These are phyloP conservation scores for Gobio gobio DNA, from an alignment of 2,113 vertebrate genomes.

Conservation along the genomic window DNA sequence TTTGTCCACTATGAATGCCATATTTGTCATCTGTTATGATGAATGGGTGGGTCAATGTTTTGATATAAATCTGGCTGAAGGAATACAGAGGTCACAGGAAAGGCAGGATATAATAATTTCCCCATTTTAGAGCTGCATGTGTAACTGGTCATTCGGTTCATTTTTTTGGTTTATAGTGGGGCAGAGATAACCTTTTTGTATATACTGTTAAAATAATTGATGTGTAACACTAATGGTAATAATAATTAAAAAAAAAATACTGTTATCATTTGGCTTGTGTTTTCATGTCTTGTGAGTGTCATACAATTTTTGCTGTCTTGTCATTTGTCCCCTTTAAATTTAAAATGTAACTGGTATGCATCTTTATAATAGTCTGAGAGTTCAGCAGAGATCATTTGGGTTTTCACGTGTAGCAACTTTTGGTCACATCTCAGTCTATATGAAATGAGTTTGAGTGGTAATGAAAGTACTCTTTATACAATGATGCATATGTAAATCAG, in stretches of 20 bases:
- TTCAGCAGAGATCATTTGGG: background rate
- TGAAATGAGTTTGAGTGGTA: background rate
- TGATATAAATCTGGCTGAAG: slow-evolving; percentile 52
- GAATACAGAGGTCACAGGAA: slow-evolving; percentile 53
- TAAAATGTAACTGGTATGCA: background rate
- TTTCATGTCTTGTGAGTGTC: background rate
- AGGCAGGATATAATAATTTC: slow-evolving; percentile 53
- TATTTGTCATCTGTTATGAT: slow-evolving; percentile 55
- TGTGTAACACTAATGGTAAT: slow-evolving; percentile 47
- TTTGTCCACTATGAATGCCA: slow-evolving; percentile 45
- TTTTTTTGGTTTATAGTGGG: slow-evolving; percentile 35
- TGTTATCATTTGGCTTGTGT: slow-evolving; percentile 9
- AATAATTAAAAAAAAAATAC: background rate
- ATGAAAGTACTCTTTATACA: background rate
- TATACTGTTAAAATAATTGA: slow-evolving; percentile 47
- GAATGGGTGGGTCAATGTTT: slow-evolving; percentile 54
- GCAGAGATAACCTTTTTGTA: slow-evolving; percentile 5
- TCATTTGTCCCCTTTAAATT: background rate
- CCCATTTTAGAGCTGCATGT: slow-evolving; percentile 46
- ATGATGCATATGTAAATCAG: background rate
- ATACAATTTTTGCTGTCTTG: background rate
- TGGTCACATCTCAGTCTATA: background rate
- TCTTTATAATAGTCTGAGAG: background rate
- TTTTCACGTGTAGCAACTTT: background rate
- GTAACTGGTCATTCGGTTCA: background rate